Percentiles rank a stretch among this genome's conserved stretches.
These are phyloP conservation scores for Drosophila malerkotliana DNA, from an alignment of 1,140 invertebrate species.

Conservation along the genomic window DNA sequence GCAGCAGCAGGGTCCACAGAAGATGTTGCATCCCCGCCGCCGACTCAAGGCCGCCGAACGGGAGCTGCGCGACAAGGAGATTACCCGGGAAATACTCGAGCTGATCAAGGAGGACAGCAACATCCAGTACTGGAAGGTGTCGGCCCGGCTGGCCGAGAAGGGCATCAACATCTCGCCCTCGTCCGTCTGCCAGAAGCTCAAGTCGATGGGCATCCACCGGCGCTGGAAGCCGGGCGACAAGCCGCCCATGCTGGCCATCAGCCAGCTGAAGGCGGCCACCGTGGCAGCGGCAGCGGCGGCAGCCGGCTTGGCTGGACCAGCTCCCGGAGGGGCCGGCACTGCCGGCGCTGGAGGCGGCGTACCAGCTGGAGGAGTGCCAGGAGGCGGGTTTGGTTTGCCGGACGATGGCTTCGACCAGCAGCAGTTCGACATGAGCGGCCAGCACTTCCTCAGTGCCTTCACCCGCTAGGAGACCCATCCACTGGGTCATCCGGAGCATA, in stretches of 20 bases:
- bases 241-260: slow-evolving; percentile 76
- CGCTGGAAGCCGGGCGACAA: slow-evolving; percentile 83
- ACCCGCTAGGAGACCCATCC: slow-evolving; percentile 50
- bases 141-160: slow-evolving; percentile 78
- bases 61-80: slow-evolving; percentile 76
- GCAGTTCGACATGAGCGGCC: slow-evolving; percentile 79
- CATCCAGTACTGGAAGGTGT: slow-evolving; percentile 83
- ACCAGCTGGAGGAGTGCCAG: neutral
- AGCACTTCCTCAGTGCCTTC: slow-evolving; percentile 83
- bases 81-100: slow-evolving; percentile 82
- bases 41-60: slow-evolving; percentile 78
- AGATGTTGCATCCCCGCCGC: slow-evolving; percentile 68
- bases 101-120: slow-evolving; percentile 82
- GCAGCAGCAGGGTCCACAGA: slow-evolving; percentile 46
- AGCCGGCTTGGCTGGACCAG: slow-evolving; percentile 47
- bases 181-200: slow-evolving; percentile 82
- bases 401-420: slow-evolving; percentile 74
- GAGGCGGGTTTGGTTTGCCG: slow-evolving; percentile 22
- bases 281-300: slow-evolving; percentile 49
- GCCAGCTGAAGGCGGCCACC: slow-evolving; percentile 67
- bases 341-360: slow-evolving; percentile 11
- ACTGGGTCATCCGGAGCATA: too few relatives aligned
- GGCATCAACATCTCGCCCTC: slow-evolving; percentile 81
- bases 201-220: slow-evolving; percentile 81
- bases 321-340: slow-evolving; percentile 8